Evolutionary conservation across 2,797 vertebrate genomes (phyloP), one percentile per base, ranked within the genome.

Genomic region (Brotogeris chrysoptera): DNA sequence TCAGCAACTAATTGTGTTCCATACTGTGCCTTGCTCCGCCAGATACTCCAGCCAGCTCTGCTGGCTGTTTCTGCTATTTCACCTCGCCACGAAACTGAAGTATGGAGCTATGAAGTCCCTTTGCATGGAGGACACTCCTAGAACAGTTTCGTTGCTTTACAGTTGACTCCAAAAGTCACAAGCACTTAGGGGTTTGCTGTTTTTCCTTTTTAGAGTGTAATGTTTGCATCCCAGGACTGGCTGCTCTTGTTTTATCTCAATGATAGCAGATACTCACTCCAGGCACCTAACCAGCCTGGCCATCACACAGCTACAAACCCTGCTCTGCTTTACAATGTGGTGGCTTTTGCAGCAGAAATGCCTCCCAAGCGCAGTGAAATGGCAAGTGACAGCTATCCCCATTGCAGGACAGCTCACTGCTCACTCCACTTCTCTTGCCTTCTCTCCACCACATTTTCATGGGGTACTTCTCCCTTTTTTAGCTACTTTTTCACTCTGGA

Each of bases 241-340:
- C 7, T 63, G 41, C 53, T 61, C 3, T 27, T 43, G 13, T 34
- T 49, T 53, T 68, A 27, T 9, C 20, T 70, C 10, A 49, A 21
- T 15, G 44, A 12, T 49, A 57, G 53, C 13, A 34, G 21, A 23
- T 71, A 8, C 28, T 52, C 57, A 39, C 32, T n/a, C 10, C 38
- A 50, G 39, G 24, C 59, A 57, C 15, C 21, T 28, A 39, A 23
- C 17, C 28, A 61, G n/a, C 36, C 15, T 21, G 18, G 34, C 18
- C n/a, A 41, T 17, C 64, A 46, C 0, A 2, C 44, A 61, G 43
- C 34, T 59, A 21, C 69, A 59, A 69, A 57, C 14, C 8, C 39
- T 71, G 43, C 14, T 38, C 24, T 36, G 14, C 17, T 86, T 53
- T 44, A 38, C 34, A 13, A 4, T 0, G 0, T 6, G 32, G 9